Evolutionary conservation across 2,888 invertebrate genomes (phyloP).

Genomic region (Gymnoscelis rufifasciata): DNA sequence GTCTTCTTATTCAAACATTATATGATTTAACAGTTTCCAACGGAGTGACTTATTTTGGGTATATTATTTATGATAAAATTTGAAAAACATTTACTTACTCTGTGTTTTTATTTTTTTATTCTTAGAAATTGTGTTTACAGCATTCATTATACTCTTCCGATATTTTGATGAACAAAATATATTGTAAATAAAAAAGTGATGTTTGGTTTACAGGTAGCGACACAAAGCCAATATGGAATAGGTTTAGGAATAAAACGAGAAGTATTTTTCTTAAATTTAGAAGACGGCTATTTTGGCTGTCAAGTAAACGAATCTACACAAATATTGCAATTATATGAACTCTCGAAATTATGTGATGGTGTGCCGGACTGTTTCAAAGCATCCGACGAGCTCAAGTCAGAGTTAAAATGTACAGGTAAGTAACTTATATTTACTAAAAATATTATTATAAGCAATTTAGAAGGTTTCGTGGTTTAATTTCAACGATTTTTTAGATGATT

Average conservation of each 20-base stretch:
- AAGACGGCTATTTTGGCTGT: slow-evolving; percentile 98
- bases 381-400: slow-evolving; percentile 92
- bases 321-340: slow-evolving; percentile 95
- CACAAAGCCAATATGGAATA: slow-evolving; percentile 89
- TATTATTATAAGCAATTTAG: no score
- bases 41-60: no score
- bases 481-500: slow-evolving; percentile 83
- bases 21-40: no score
- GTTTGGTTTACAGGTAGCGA: slow-evolving; percentile 80
- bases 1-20: no score
- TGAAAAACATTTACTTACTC: no score
- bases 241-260: slow-evolving; percentile 92
- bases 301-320: slow-evolving; percentile 98
- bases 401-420: slow-evolving; percentile 96
- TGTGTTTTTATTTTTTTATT: no score
- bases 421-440: slow-evolving; percentile 51
- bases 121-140: no score
- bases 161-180: not conserved
- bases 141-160: no score
- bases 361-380: slow-evolving; percentile 93
- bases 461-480: not conserved
- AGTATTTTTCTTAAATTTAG: slow-evolving; percentile 97
- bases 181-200: slow-evolving; percentile 4
- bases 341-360: slow-evolving; percentile 96
- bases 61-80: no score